Evolutionary conservation across 2,888 invertebrate genomes (phyloP), one percentile per base, ranked within the genome.

Genomic region (Balanococcus diminutus): DNA sequence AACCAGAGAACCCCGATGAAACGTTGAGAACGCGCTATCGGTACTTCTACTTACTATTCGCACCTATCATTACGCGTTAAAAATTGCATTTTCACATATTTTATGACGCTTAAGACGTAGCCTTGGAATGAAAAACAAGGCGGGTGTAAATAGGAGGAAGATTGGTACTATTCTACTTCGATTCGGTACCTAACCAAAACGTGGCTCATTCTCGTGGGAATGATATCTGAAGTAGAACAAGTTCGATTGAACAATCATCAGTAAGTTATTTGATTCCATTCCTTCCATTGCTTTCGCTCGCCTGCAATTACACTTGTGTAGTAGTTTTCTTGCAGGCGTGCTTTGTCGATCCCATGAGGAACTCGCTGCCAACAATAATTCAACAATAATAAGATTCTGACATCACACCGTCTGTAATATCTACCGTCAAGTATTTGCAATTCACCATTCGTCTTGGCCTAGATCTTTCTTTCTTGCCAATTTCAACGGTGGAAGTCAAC

Each of bases 181-280:
- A 82, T 82, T 82, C 51, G 31, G 56, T 67, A 79, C 75, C 75
- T 51, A 82, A 82, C 82, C 51, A 42, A 81, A 82, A 82, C 82
- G 56, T 46, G 82, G 56, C 46, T 82, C 82, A 56, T 51, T 42
- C 85, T 85, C 85, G 51, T 85, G 85, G 85, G 85, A 85, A 75
- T 85, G 85, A 85, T 85, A 85, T 79, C 25, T 72, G 85, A 85
- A 85, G 85, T 85, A 75, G 85, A 85, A 85, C 85, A 85, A 85
- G 85, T 85, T 85, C 85, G 85, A 85, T 79, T 85, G 85, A 85
- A 85, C 85, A 85, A 85, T 85, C 85, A 85, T 85, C 85, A 72
- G 79, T 85, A 85, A 85, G 85, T 85, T 85, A 85, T 85, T 85
- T 85, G 85, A 85, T 85, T 85, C 85, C 85, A 85, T 75, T 79